Base-by-base conservation (phyloP, 2,113 vertebrate species). In the Sceloporus undulatus region DNA sequence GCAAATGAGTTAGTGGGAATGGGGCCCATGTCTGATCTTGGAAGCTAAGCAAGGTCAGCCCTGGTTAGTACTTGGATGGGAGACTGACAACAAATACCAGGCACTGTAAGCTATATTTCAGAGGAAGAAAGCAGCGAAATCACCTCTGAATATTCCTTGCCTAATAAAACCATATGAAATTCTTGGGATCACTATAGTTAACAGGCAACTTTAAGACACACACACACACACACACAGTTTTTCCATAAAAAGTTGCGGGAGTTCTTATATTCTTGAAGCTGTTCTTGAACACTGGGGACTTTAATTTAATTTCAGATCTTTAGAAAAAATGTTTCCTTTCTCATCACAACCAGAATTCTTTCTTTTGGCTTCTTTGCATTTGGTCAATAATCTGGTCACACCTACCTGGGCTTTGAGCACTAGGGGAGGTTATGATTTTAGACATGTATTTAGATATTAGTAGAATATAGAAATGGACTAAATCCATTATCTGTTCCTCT, bases 251-350 rank as follows among this genome's bases (percentile, higher is more conserved):
- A 62, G 59, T 62, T 62, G 16, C 14, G 82, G 21, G 48, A 38
- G 27, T 75, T 34, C 73, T 85, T 62, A 85, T 48, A 71, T 76
- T 27, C 62, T 34, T 42, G 74, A 85, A 85, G 34, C 16, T 66
- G 23, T 85, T 74, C 34, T 23, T 75, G 71, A 76, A 27, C 25
- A 40, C 9, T 19, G 5, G 7, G 34, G 14, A 13, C 59, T 29
- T 75, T 85, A 25, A 7, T 38, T 38, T 56, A 5, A 7, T 40
- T 85, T 54, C 38, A 76, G 9, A 76, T 62, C 62, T 27, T 76
- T 85, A 65, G 14, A 85, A 85, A 59, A 59, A 54, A 5, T 18
- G 1, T 27, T 79, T 79, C 78, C 27, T 54, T 6, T 79, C 27
- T 59, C 29, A 34, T 79, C 29, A n/a, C 78, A 59, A 59, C 19